phyloP scores from a whole-genome alignment of 2,113 vertebrate species.

The Lophius piscatorius region DNA sequence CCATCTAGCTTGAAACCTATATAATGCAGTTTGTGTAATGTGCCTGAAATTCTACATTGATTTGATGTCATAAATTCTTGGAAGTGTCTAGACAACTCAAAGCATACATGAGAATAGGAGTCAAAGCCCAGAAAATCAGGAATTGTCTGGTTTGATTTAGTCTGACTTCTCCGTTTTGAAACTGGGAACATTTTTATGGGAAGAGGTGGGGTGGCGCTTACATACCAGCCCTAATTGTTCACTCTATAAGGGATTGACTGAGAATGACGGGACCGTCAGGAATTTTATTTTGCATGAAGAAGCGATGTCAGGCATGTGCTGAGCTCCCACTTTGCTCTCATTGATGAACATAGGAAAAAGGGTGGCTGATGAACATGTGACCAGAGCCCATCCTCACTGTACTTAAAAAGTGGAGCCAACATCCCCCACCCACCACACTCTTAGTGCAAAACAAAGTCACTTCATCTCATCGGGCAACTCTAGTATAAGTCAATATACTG shows the following conservation, averaged over 20 bases:
- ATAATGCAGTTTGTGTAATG: background rate
- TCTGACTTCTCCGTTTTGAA: conserved; percentile 7
- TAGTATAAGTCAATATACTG: no score
- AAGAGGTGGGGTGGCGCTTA: background rate
- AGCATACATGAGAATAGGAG: no score
- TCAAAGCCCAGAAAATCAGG: no score
- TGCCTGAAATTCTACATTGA: background rate
- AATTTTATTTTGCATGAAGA: conserved; percentile 74
- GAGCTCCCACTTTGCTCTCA: conserved; percentile 56
- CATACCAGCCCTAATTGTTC: conserved; percentile 68
- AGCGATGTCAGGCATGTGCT: conserved; percentile 69
- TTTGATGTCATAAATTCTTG: no score
- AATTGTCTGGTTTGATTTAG: no score
- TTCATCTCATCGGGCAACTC: no score
- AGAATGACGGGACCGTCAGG: conserved; percentile 56
- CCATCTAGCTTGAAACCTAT: background rate
- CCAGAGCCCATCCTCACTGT: conserved; percentile 14
- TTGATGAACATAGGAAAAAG: conserved; percentile 45
- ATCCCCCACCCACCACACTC: conserved; percentile 18
- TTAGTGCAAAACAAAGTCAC: background rate
- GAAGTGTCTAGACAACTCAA: no score
- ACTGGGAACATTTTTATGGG: conserved; percentile 24
- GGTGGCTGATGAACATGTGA: conserved; percentile 42
- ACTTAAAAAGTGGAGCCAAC: conserved; percentile 52
- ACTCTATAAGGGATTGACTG: conserved; percentile 43